phyloP scores from a whole-genome alignment of 2,797 vertebrate genomes.

The Clarias fuscus region DNA sequence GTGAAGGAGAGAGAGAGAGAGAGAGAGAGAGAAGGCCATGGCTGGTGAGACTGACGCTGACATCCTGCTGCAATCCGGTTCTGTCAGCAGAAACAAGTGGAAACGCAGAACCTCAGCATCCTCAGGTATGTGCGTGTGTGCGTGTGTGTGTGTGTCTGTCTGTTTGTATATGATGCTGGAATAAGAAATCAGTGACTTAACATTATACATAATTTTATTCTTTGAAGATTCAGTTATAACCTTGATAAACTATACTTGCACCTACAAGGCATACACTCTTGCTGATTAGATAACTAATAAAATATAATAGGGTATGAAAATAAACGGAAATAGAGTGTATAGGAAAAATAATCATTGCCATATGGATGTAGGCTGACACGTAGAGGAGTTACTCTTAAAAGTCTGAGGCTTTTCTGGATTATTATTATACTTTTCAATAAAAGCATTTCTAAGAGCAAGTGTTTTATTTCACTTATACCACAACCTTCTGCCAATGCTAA shows the following conservation, averaged over 20 bases:
- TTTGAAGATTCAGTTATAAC: background rate
- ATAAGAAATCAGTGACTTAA: background rate
- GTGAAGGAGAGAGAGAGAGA: conserved; percentile 24
- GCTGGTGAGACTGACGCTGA: conserved; percentile 44
- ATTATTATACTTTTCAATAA: background rate
- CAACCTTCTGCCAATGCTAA: background rate
- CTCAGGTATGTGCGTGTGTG: conserved; percentile 26
- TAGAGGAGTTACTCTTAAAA: background rate
- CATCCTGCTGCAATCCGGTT: conserved; percentile 46
- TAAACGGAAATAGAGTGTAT: background rate
- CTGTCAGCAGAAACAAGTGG: conserved; percentile 51
- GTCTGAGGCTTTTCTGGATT: background rate
- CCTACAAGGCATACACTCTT: background rate
- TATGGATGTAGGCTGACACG: too few relatives aligned
- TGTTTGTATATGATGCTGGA: background rate
- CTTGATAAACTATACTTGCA: background rate
- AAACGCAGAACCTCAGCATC: conserved; percentile 49
- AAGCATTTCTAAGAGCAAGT: background rate
- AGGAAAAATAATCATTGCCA: background rate
- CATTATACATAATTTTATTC: background rate
- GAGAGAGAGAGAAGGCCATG: conserved; percentile 41
- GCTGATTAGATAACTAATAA: background rate
- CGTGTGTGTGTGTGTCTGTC: background rate
- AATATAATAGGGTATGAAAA: too few relatives aligned
- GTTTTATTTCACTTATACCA: background rate